phyloP scores from a whole-genome alignment of 2,888 invertebrate species.

The Agrochola circellaris region DNA sequence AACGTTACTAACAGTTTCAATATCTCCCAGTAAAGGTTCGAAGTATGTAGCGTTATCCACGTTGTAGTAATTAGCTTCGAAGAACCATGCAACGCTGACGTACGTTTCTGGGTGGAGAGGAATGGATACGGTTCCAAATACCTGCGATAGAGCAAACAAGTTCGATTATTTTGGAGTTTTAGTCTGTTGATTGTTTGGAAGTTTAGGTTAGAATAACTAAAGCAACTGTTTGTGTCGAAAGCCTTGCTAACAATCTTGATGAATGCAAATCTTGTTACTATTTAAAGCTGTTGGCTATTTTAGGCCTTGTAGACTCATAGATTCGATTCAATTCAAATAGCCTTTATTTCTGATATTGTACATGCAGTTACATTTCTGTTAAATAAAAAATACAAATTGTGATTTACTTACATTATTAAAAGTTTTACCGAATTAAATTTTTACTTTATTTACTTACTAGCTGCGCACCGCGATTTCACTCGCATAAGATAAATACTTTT shows the following conservation, averaged over 20 bases:
- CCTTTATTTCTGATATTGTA: no score
- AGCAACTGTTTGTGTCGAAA: background rate
- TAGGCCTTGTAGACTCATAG: background rate
- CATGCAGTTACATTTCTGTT: no score
- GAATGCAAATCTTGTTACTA: background rate
- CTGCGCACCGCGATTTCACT: no score
- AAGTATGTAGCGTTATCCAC: constrained; percentile 85
- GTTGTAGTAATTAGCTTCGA: constrained; percentile 87
- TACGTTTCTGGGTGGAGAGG: constrained; percentile 81
- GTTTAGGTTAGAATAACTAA: no score
- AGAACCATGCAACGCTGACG: constrained; percentile 88
- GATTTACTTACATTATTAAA: no score
- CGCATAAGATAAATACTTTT: no score
- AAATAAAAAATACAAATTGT: no score
- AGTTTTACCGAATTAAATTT: no score
- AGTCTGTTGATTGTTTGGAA: background rate
- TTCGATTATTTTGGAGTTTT: background rate
- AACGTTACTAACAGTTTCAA: constrained; percentile 74
- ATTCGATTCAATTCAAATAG: no score
- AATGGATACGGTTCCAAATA: constrained; percentile 84
- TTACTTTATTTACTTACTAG: no score
- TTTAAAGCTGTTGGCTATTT: background rate
- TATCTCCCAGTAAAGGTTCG: constrained; percentile 84
- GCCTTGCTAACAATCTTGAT: background rate
- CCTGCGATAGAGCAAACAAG: constrained; percentile 70